Percentiles rank a stretch among this genome's conserved stretches.
phyloP scores from a whole-genome alignment of 2,888 invertebrate genomes.

The Nomada ferruginata region DNA sequence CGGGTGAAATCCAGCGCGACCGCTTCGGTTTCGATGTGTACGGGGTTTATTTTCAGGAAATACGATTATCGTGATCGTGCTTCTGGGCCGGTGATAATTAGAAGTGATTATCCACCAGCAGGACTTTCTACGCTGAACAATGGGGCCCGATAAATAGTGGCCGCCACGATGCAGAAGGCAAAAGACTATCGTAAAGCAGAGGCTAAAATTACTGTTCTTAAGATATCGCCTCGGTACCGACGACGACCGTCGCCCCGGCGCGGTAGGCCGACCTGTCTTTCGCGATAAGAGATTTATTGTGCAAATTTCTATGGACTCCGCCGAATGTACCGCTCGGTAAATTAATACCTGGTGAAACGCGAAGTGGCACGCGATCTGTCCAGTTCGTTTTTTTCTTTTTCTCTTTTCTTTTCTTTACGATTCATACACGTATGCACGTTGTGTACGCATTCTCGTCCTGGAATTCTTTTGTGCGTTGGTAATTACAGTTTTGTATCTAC shows the following conservation, averaged over 20 bases:
- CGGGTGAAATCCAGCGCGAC: constrained; percentile 59
- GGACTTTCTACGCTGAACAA: constrained; percentile 71
- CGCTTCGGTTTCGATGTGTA: constrained; percentile 33
- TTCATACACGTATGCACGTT: no score
- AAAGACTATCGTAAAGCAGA: constrained; percentile 60
- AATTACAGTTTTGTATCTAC: constrained; percentile 7
- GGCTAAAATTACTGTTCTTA: constrained; percentile 68
- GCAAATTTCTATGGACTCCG: constrained; percentile 56
- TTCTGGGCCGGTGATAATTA: constrained; percentile 71
- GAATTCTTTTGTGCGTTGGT: neutral
- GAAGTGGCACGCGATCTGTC: constrained; percentile 30
- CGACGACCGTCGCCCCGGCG: constrained; percentile 50
- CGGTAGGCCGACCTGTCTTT: constrained; percentile 37
- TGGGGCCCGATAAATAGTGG: constrained; percentile 68
- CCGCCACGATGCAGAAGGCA: constrained; percentile 49
- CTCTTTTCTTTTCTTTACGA: no score
- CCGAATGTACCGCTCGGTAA: constrained; percentile 42
- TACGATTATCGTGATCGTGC: constrained; percentile 69
- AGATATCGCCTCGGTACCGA: constrained; percentile 54
- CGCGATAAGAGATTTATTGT: constrained; percentile 63
- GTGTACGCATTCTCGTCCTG: neutral
- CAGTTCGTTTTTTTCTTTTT: constrained; percentile 3
- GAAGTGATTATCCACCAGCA: constrained; percentile 66
- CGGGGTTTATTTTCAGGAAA: constrained; percentile 58
- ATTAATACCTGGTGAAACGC: constrained; percentile 48